These are phyloP conservation scores for Chromobotia macracanthus DNA, from an alignment of 2,797 vertebrate genomes.

Conservation along the genomic window DNA sequence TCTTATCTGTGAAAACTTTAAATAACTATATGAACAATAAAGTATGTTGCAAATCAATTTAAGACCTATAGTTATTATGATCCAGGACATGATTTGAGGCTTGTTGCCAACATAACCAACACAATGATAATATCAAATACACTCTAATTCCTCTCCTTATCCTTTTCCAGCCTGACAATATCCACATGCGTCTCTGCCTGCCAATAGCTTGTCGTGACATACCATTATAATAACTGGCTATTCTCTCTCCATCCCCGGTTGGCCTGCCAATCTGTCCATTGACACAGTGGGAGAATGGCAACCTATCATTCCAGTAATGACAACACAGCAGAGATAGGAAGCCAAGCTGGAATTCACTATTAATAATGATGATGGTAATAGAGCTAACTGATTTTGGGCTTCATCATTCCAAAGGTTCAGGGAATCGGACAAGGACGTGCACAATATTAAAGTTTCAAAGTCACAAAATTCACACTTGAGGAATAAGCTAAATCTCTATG, in stretches of 20 bases:
- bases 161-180: constrained; percentile 64
- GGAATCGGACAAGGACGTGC: not conserved
- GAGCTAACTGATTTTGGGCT: constrained; percentile 4
- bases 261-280: constrained; percentile 72
- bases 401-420: constrained; percentile 17
- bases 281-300: constrained; percentile 62
- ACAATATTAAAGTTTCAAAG: constrained; percentile 32
- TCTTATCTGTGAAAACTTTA: not conserved
- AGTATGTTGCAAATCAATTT: not conserved
- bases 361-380: constrained; percentile 33
- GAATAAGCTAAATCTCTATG: not conserved
- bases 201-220: constrained; percentile 72
- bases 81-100: constrained; percentile 6
- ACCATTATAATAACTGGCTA: constrained; percentile 82
- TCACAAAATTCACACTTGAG: not conserved
- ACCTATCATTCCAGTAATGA: constrained; percentile 64
- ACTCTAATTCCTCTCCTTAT: constrained; percentile 55
- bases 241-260: constrained; percentile 68
- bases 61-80: not conserved
- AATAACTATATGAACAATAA: not conserved
- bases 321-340: constrained; percentile 44
- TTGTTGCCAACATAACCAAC: constrained; percentile 20
- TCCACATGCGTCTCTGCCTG: constrained; percentile 70
- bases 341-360: constrained; percentile 30
- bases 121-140: constrained; percentile 38